phyloP scores from a whole-genome alignment of 1,140 invertebrate species.

The Nephila pilipes region DNA sequence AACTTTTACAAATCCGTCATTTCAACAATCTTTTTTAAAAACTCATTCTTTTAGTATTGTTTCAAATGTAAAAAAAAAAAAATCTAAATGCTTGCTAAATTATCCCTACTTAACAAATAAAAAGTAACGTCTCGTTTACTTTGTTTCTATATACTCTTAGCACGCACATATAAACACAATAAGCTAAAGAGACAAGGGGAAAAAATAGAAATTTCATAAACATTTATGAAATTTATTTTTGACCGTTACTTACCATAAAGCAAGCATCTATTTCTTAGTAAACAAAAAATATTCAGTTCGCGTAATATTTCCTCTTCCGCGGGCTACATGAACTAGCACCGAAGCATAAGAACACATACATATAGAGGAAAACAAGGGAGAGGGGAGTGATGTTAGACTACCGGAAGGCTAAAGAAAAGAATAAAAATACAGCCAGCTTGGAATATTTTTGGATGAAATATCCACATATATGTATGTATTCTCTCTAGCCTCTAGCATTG shows the following conservation, averaged over 20 bases:
- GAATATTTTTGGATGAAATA: conserved; percentile 47
- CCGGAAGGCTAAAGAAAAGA: neutral
- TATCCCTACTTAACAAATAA: neutral
- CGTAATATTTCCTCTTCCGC: conserved; percentile 43
- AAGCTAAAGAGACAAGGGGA: neutral
- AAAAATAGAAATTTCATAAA: too few relatives aligned
- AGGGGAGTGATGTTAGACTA: neutral
- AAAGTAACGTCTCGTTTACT: neutral
- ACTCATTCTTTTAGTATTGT: neutral
- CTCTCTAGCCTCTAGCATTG: neutral
- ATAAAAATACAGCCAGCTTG: neutral
- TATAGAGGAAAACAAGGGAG: neutral
- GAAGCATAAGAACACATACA: conserved; percentile 7
- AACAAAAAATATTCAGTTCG: conserved; percentile 4
- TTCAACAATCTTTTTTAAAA: neutral
- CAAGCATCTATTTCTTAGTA: neutral
- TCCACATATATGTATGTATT: conserved; percentile 52
- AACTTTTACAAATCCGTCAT: neutral
- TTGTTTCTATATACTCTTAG: too few relatives aligned
- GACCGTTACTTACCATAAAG: conserved; percentile 48
- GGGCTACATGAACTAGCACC: conserved; percentile 1
- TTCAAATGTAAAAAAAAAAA: too few relatives aligned
- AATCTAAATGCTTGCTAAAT: neutral
- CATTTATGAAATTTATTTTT: conserved; percentile 42
- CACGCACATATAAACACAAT: too few relatives aligned